Conservation (phyloP, 2,888 invertebrate species). For the Harpalus rubripes region DNA sequence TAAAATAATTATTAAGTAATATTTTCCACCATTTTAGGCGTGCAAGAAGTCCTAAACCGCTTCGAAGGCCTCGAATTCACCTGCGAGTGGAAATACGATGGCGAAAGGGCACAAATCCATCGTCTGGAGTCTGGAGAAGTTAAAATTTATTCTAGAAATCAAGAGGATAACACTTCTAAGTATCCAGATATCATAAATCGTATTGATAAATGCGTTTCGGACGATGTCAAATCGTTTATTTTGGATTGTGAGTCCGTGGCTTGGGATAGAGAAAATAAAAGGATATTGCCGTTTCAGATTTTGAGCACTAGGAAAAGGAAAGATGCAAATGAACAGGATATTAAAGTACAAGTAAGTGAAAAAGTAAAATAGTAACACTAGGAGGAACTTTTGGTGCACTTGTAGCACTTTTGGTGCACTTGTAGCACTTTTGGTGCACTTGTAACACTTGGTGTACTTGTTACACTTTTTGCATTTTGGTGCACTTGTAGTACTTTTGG, state of each 20-base stretch:
- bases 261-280: constrained; percentile 92
- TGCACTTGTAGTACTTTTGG: no score
- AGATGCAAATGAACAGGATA: constrained; percentile 87
- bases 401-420: no score
- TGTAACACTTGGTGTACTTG: no score
- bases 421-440: no score
- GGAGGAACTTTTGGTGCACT: no score
- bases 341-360: constrained; percentile 81
- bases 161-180: constrained; percentile 95
- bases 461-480: no score
- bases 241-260: constrained; percentile 98
- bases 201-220: constrained; percentile 81
- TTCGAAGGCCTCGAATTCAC: constrained; percentile 88
- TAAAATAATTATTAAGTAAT: constrained; percentile 76
- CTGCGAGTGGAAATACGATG: constrained; percentile 99
- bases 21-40: constrained; percentile 70
- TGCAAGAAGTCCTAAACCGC: constrained; percentile 47
- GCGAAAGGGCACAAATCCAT: constrained; percentile 96
- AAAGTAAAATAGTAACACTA: no score
- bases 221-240: constrained; percentile 88
- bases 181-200: constrained; percentile 95
- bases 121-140: constrained; percentile 83
- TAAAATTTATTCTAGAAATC: constrained; percentile 95
- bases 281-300: constrained; percentile 97
- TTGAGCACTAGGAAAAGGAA: constrained; percentile 97